phyloP scores from a whole-genome alignment of 2,113 vertebrate genomes.

The Cyphomyrus plagiostoma region DNA sequence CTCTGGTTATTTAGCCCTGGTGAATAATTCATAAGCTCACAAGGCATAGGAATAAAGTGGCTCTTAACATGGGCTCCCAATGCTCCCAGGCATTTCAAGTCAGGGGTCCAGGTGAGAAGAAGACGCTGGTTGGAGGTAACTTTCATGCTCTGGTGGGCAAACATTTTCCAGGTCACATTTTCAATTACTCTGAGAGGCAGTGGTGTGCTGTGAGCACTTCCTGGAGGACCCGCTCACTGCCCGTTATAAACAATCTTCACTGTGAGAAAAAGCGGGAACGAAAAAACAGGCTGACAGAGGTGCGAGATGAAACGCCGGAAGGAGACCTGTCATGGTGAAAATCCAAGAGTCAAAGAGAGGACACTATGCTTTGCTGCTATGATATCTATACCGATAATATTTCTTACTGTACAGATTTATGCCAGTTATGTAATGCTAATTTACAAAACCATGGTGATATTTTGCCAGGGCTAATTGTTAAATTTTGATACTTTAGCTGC shows the following conservation, averaged over 20 bases:
- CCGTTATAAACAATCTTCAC: constrained; percentile 42
- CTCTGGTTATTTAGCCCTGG: constrained; percentile 50
- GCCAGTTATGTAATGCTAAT: neutral
- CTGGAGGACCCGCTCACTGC: constrained; percentile 17
- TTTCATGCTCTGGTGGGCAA: constrained; percentile 72
- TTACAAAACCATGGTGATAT: neutral
- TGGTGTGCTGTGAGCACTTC: constrained; percentile 4
- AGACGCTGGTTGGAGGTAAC: constrained; percentile 55
- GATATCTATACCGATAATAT: neutral
- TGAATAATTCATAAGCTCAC: constrained; percentile 64
- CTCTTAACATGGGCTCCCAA: constrained; percentile 54
- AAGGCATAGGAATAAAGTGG: constrained; percentile 59
- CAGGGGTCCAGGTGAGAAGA: constrained; percentile 55
- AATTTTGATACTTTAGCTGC: neutral
- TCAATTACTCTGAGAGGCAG: constrained; percentile 72
- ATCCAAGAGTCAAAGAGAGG: neutral
- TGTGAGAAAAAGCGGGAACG: neutral
- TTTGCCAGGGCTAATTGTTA: neutral
- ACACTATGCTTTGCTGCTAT: neutral
- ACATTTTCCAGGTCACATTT: constrained; percentile 76
- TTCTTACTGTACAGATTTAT: neutral
- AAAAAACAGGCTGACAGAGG: neutral
- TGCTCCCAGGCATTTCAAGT: constrained; percentile 48
- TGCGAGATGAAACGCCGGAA: neutral
- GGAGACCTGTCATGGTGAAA: neutral